A percentile compares a stretch with the other conserved stretches of the same genome.
These are phyloP conservation scores for Lemur catta DNA, from an alignment of 2,797 vertebrate species.

Conservation along the genomic window DNA sequence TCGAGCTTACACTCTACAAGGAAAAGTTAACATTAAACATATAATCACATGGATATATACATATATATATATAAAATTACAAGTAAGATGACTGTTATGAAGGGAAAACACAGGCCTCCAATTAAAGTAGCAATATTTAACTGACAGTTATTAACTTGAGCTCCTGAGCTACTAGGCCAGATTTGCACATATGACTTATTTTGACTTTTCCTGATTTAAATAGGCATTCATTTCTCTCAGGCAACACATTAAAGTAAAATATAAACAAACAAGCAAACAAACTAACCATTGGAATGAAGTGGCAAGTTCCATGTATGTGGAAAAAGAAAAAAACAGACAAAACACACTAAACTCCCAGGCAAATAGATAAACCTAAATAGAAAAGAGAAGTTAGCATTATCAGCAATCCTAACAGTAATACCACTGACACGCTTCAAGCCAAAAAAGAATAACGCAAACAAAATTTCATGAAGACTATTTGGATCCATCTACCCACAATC, in stretches of 20 bases:
- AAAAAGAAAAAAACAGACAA: background rate
- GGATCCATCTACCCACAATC: background rate
- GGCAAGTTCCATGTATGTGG: background rate
- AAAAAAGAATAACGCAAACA: background rate
- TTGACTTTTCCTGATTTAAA: conserved; percentile 26
- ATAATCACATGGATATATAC: background rate
- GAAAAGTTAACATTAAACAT: background rate
- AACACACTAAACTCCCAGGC: background rate
- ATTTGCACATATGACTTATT: background rate
- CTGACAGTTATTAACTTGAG: background rate
- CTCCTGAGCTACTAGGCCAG: background rate
- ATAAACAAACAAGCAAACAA: background rate
- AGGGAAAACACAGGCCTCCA: background rate
- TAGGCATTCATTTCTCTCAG: background rate
- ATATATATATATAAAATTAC: background rate
- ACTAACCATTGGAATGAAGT: background rate
- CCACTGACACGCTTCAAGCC: background rate
- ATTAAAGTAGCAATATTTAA: background rate
- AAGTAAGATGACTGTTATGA: background rate
- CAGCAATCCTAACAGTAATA: background rate
- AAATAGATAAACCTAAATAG: background rate
- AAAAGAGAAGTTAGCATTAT: background rate
- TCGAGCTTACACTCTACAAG: conserved; percentile 60
- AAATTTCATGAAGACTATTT: background rate
- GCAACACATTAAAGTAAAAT: background rate